Evolutionary conservation across 2,888 invertebrate genomes (phyloP).

Genomic region (Ichneumoninae sp.): DNA sequence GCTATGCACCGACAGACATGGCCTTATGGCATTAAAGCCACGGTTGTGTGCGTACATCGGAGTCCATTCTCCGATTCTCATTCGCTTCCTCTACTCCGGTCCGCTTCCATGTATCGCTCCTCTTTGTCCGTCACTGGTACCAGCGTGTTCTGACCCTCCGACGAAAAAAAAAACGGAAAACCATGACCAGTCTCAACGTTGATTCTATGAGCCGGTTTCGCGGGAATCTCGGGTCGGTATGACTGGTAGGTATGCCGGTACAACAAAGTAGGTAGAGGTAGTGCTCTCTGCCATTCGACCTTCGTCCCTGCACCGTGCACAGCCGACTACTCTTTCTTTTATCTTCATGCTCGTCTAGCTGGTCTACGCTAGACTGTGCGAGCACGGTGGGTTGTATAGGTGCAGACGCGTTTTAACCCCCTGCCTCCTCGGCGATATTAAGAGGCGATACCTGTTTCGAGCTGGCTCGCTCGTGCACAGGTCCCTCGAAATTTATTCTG

Average conservation of each 20-base stretch:
- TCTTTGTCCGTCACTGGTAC: conserved; percentile 43
- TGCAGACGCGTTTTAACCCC: neutral
- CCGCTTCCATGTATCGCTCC: conserved; percentile 2
- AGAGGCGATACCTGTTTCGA: conserved; percentile 63
- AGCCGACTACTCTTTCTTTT: conserved; percentile 56
- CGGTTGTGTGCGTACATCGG: conserved; percentile 20
- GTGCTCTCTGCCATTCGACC: conserved; percentile 61
- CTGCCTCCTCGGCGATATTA: neutral
- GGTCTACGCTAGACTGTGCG: conserved; percentile 37
- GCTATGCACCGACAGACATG: neutral
- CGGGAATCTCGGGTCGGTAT: conserved; percentile 50
- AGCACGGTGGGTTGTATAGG: neutral
- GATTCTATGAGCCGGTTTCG: conserved; percentile 76
- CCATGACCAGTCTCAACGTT: conserved; percentile 83
- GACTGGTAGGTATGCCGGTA: conserved; percentile 44
- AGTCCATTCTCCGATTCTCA: conserved; percentile 39
- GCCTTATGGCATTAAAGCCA: neutral
- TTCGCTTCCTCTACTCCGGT: conserved; percentile 33
- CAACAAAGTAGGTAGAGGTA: conserved; percentile 33
- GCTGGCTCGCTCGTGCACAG: conserved; percentile 62
- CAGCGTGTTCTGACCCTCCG: conserved; percentile 55
- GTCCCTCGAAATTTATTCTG: conserved; percentile 65
- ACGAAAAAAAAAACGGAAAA: conserved; percentile 60
- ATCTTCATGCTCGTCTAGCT: conserved; percentile 24
- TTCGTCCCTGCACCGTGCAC: conserved; percentile 64